phyloP scores from a whole-genome alignment of 2,888 invertebrate genomes.

The Nomada goodeniana region DNA sequence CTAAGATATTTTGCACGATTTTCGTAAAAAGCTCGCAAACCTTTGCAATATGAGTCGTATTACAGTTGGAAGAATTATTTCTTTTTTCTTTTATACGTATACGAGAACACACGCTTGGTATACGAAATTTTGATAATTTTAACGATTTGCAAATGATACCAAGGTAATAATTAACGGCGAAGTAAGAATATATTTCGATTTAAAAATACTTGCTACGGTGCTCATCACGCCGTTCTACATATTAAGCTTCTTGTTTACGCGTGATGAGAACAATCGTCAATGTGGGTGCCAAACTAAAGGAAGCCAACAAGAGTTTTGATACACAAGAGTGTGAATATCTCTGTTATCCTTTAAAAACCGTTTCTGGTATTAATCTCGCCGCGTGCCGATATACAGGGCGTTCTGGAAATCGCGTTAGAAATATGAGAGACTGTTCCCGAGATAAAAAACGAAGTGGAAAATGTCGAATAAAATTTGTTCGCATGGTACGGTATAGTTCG shows the following conservation, averaged over 20 bases:
- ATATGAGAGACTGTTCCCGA: too few species aligned
- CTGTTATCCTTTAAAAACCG: not conserved
- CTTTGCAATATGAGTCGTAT: constrained; percentile 29
- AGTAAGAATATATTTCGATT: constrained; percentile 8
- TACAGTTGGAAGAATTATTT: constrained; percentile 14
- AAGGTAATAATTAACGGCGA: constrained; percentile 22
- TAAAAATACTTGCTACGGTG: constrained; percentile 20
- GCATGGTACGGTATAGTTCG: too few species aligned
- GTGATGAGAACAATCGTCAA: constrained; percentile 21
- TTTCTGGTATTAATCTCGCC: not conserved
- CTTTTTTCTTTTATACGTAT: not conserved
- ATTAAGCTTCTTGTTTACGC: constrained; percentile 22
- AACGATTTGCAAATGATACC: not conserved
- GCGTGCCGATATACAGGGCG: not conserved
- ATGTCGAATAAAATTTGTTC: too few species aligned
- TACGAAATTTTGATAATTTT: constrained; percentile 26
- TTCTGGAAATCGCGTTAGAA: too few species aligned
- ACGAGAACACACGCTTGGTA: constrained; percentile 26
- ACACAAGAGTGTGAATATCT: constrained; percentile 4
- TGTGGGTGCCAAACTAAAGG: constrained; percentile 50
- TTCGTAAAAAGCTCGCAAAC: constrained; percentile 15
- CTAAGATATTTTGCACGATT: constrained; percentile 26
- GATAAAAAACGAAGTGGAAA: too few species aligned
- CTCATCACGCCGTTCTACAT: constrained; percentile 17
- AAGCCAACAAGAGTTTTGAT: constrained; percentile 39